phyloP scores from a whole-genome alignment of 2,797 vertebrate genomes.

The Clangula hyemalis region DNA sequence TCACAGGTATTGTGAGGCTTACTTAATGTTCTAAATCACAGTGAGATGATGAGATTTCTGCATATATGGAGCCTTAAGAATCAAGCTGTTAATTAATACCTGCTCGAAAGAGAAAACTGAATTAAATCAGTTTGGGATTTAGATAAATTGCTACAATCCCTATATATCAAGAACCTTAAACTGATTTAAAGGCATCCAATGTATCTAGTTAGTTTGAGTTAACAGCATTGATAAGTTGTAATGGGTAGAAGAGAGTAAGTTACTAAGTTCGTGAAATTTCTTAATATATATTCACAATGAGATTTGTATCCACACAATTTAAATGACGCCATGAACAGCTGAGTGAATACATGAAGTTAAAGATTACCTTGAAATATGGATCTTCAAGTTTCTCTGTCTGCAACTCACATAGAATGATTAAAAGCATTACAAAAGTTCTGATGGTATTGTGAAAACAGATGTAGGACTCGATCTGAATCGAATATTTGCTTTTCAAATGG shows the following conservation, averaged over 20 bases:
- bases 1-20: background rate
- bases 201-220: background rate
- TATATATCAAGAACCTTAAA: background rate
- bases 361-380: background rate
- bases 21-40: conserved; percentile 15
- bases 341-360: background rate
- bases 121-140: background rate
- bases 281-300: background rate
- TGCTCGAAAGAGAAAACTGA: background rate
- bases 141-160: background rate
- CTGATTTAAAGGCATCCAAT: background rate
- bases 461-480: background rate
- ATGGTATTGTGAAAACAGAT: background rate
- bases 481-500: background rate
- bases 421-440: background rate
- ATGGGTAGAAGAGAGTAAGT: background rate
- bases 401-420: background rate
- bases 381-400: background rate
- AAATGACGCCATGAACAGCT: background rate
- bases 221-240: background rate
- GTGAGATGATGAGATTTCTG: background rate
- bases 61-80: background rate
- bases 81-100: conserved; percentile 23
- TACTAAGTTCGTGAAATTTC: background rate
- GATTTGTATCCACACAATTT: background rate